Evolutionary conservation across 2,113 vertebrate genomes (phyloP).

Genomic region (Bolborhynchus lineola): DNA sequence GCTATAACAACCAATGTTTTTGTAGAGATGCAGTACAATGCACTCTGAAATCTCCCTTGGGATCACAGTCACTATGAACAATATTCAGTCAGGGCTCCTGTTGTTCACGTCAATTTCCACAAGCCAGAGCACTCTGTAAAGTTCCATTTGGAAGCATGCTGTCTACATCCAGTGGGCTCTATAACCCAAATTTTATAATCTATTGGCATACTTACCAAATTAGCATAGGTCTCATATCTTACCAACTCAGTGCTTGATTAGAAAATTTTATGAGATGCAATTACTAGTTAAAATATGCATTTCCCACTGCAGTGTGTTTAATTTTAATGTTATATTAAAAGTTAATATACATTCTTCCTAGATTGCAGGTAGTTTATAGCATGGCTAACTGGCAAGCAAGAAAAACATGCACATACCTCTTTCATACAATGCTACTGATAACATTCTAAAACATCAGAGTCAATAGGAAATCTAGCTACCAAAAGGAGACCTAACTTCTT

Average conservation of each 20-base stretch:
- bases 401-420: not conserved
- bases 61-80: accelerated
- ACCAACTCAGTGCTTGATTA: not conserved
- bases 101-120: not conserved
- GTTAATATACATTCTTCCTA: not conserved
- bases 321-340: not conserved
- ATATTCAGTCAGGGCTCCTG: not conserved
- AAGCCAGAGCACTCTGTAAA: not conserved
- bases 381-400: not conserved
- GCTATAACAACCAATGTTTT: not conserved
- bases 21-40: not conserved
- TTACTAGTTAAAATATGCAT: not conserved
- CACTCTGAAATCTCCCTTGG: not conserved
- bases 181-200: not conserved
- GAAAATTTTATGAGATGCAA: not conserved
- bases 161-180: not conserved
- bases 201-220: not conserved
- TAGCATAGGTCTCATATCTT: not conserved
- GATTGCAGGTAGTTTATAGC: not conserved
- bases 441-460: not conserved
- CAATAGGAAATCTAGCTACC: not conserved
- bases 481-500: not conserved
- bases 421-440: not conserved
- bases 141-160: not conserved
- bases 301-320: not conserved